These are phyloP conservation scores for Nycticorax nycticorax DNA, from an alignment of 2,113 vertebrate genomes.

Conservation along the genomic window DNA sequence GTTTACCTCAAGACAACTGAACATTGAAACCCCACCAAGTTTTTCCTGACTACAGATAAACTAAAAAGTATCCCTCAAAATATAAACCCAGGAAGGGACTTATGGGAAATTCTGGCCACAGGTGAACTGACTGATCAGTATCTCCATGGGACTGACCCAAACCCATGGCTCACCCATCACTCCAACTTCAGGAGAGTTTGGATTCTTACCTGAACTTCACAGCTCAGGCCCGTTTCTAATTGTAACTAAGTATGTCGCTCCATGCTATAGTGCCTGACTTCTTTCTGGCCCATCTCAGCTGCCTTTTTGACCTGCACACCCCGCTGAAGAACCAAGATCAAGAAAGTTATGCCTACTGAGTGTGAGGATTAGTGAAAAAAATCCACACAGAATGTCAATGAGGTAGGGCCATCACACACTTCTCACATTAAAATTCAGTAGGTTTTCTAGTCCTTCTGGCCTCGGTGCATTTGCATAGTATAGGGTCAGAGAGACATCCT, in stretches of 20 bases:
- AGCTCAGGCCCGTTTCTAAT: neutral
- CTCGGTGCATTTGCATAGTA: conserved; percentile 34
- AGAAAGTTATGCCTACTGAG: conserved; percentile 33
- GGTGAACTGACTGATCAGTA: neutral
- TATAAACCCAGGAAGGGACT: neutral
- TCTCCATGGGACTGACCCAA: neutral
- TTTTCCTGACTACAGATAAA: neutral
- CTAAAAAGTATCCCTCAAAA: neutral
- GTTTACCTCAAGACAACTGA: neutral
- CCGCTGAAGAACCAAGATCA: conserved; percentile 36
- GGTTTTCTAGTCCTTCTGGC: conserved; percentile 34
- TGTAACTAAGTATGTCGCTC: neutral
- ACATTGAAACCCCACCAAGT: neutral
- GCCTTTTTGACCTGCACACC: conserved; percentile 50
- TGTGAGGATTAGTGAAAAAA: conserved; percentile 32
- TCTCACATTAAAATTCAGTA: conserved; percentile 54
- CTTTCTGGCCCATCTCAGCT: neutral
- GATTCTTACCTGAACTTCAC: neutral
- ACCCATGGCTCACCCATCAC: neutral
- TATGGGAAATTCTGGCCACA: neutral
- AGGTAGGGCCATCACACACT: neutral
- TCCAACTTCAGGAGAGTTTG: neutral
- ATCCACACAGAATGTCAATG: conserved; percentile 33
- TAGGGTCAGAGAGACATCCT: conserved; percentile 56
- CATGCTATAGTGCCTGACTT: neutral